Percentiles rank a stretch among this genome's conserved stretches.
Conservation (phyloP, 2,113 vertebrate genomes). For the Ciconia maguari region DNA sequence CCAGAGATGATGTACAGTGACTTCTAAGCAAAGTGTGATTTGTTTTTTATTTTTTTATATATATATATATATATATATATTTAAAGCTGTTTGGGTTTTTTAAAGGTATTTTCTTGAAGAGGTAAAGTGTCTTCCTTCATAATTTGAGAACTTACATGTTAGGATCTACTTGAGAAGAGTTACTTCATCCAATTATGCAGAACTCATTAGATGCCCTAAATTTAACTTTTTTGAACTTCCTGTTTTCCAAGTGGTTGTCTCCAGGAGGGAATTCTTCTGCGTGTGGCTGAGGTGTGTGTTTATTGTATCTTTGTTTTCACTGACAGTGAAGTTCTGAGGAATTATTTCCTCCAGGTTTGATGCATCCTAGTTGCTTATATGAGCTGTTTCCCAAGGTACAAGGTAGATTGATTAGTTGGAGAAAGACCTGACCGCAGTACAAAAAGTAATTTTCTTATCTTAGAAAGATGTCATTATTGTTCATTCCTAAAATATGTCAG, state of each 20-base stretch:
- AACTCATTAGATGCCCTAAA: background rate
- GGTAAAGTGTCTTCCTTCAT: background rate
- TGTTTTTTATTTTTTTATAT: background rate
- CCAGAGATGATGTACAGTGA: background rate
- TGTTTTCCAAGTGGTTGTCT: background rate
- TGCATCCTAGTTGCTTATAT: background rate
- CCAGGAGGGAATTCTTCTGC: background rate
- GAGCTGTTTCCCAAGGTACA: background rate
- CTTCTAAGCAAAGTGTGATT: background rate
- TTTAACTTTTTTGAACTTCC: background rate
- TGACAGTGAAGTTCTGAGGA: background rate
- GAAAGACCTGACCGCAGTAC: background rate
- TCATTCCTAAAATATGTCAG: slow-evolving; percentile 19
- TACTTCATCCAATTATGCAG: background rate
- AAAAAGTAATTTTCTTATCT: slow-evolving; percentile 38
- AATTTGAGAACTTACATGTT: background rate
- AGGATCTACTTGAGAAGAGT: background rate
- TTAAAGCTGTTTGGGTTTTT: background rate
- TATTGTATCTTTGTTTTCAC: background rate
- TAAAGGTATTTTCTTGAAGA: background rate
- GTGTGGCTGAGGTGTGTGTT: background rate
- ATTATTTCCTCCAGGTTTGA: slow-evolving; percentile 4
- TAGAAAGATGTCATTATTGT: slow-evolving; percentile 4
- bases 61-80: no score
- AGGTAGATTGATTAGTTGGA: slow-evolving; percentile 4